phyloP scores from a whole-genome alignment of 2,888 invertebrate genomes.

The Drosophila paranaensis region DNA sequence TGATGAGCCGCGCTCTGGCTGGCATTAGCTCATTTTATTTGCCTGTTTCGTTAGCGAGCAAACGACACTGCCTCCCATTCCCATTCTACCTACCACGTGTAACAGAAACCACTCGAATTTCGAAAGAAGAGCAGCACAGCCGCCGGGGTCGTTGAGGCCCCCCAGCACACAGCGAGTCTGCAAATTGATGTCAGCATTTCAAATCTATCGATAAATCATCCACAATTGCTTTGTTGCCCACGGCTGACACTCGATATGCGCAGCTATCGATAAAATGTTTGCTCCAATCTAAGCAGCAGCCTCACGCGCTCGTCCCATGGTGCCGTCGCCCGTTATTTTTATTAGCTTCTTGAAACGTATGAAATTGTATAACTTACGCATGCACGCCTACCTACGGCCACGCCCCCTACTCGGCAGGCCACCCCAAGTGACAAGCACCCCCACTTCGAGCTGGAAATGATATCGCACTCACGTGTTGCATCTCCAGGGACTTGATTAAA shows the following conservation, averaged over 20 bases:
- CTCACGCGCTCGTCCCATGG: constrained; percentile 40
- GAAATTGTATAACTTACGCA: constrained; percentile 71
- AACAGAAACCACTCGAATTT: constrained; percentile 65
- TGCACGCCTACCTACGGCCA: constrained; percentile 37
- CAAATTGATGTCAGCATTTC: constrained; percentile 6
- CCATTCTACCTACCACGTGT: not conserved
- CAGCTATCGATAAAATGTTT: constrained; percentile 7
- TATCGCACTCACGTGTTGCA: constrained; percentile 81
- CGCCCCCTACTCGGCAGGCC: constrained; percentile 2
- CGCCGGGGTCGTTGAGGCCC: constrained; percentile 49
- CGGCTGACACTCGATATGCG: constrained; percentile 2
- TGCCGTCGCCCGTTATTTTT: constrained; percentile 51
- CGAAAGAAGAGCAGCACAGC: constrained; percentile 54
- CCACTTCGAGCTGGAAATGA: constrained; percentile 48
- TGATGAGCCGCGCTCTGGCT: constrained; percentile 58
- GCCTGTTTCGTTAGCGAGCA: constrained; percentile 74
- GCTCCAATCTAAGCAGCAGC: constrained; percentile 27
- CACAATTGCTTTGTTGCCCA: not conserved
- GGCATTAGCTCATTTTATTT: constrained; percentile 77
- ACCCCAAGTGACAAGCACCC: constrained; percentile 31
- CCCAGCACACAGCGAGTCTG: constrained; percentile 29
- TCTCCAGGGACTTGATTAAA: constrained; percentile 83
- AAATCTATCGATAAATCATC: constrained; percentile 36
- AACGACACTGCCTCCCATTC: constrained; percentile 46
- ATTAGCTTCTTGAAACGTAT: constrained; percentile 66